Evolutionary conservation across 2,888 invertebrate species (phyloP).

Genomic region (Dorcus hopei): DNA sequence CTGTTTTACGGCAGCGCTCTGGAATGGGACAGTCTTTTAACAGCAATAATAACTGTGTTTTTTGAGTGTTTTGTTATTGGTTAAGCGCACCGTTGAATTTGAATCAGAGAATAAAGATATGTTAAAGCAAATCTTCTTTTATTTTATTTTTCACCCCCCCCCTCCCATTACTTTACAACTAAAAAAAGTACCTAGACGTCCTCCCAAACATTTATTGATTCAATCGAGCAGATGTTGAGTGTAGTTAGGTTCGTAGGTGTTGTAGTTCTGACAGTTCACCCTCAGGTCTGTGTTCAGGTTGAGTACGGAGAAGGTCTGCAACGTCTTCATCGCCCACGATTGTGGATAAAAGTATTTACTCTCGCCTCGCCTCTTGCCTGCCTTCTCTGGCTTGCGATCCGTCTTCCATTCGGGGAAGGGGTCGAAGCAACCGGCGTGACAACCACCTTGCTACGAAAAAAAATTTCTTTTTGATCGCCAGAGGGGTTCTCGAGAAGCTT

Average conservation of each 20-base stretch:
- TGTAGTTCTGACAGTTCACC: constrained; percentile 23
- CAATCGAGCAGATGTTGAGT: constrained; percentile 17
- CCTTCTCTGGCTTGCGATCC: constrained; percentile 14
- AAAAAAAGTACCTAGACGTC: too few species aligned
- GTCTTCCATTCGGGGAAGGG: constrained; percentile 41
- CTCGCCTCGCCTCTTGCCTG: background rate
- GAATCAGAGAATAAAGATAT: background rate
- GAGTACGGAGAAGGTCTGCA: constrained; percentile 22
- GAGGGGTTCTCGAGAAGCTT: background rate
- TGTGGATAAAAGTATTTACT: constrained; percentile 21
- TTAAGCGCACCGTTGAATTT: constrained; percentile 2
- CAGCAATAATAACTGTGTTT: background rate
- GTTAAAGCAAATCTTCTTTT: too few species aligned
- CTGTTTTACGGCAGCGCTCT: too few species aligned
- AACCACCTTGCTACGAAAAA: constrained; percentile 39
- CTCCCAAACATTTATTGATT: background rate
- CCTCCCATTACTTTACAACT: too few species aligned
- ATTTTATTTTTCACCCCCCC: too few species aligned
- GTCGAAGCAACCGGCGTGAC: constrained; percentile 46
- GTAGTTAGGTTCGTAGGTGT: constrained; percentile 20
- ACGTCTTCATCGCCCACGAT: constrained; percentile 22
- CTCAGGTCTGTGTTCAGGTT: constrained; percentile 20
- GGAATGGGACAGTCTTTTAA: too few species aligned
- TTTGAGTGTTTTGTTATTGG: background rate
- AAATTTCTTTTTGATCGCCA: background rate